Percentiles rank a stretch among this genome's conserved stretches.
Evolutionary conservation across 2,888 invertebrate genomes (phyloP).

Genomic region (Acanthacorydalis orientalis): DNA sequence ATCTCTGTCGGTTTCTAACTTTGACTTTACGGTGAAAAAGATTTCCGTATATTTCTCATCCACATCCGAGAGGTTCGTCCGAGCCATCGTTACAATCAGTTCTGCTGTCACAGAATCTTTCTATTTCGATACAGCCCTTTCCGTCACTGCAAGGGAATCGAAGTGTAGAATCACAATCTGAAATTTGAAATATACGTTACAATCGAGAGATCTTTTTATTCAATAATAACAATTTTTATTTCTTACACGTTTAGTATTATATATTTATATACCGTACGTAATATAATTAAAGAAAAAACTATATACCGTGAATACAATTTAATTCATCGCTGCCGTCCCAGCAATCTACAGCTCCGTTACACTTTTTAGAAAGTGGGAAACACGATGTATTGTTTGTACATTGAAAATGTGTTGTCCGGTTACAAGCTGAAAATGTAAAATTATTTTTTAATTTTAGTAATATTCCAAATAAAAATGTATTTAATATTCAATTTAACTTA

Average conservation of each 20-base stretch:
- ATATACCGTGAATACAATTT: conserved; percentile 45
- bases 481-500: no score
- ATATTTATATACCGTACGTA: not conserved
- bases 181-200: conserved; percentile 8
- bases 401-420: conserved; percentile 48
- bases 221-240: no score
- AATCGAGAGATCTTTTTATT: no score
- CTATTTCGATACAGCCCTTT: conserved; percentile 41
- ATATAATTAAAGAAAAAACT: not conserved
- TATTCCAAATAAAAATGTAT: no score
- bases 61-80: conserved; percentile 45
- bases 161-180: conserved; percentile 28
- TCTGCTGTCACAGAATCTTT: conserved; percentile 44
- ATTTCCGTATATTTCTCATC: not conserved
- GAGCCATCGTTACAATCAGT: conserved; percentile 48
- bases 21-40: no score
- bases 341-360: conserved; percentile 57
- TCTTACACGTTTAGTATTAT: no score
- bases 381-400: conserved; percentile 61
- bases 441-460: conserved; percentile 1
- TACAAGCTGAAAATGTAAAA: conserved; percentile 34
- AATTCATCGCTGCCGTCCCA: conserved; percentile 64
- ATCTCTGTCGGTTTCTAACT: no score
- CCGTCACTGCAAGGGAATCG: conserved; percentile 42
- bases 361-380: conserved; percentile 45